Evolutionary conservation across 1,140 invertebrate genomes (phyloP), one percentile per base, ranked within the genome.

Genomic region (Trichonephila inaurata): DNA sequence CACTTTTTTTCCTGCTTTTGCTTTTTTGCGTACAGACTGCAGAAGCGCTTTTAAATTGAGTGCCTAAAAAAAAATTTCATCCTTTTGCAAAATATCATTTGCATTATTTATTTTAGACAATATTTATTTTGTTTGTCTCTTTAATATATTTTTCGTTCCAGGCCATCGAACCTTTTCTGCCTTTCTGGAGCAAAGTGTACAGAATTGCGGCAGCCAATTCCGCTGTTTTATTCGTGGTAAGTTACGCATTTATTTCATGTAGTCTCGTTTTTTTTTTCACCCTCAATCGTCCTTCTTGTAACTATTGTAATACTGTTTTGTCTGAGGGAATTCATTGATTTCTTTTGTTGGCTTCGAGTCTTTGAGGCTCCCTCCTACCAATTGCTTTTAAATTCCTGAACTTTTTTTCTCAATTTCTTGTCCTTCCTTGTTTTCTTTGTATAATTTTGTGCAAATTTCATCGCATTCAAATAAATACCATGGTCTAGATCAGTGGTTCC

Each of bases 181-280:
- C 98, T 10, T 96, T 97, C 0, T 98, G 97, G 97, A 97, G 97
- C 77, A 97, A 97, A 95, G 97, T 97, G 10, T 96, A 97, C 94
- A 96, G 98, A 95, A 97, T 97, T 94, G 96, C 97, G 5, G 97
- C 97, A 10, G 98, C 98, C 0, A 97, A 97, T 66, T 97, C 98
- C 3, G 97, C 97, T 6, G 98, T 99, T 2, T 96, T 98, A 40
- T 98, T 98, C 95, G 98, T 98, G 98, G 98, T 98, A 95, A 69
- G 90, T 93, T 64, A 7, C 16, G 7, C 61, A 24, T 12, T 86
- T 40, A 28, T 33, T 16, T 58, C 60, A 33, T 33, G 33, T 33
- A 21, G 8, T 12, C 1, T 33, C 0, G 0, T 62, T 86, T 51
- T 51, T 12, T 12, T 51, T 51, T 44, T 44, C 44, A 10, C 51